Evolutionary conservation across 2,113 vertebrate genomes (phyloP).

Genomic region (Vireo altiloquus): DNA sequence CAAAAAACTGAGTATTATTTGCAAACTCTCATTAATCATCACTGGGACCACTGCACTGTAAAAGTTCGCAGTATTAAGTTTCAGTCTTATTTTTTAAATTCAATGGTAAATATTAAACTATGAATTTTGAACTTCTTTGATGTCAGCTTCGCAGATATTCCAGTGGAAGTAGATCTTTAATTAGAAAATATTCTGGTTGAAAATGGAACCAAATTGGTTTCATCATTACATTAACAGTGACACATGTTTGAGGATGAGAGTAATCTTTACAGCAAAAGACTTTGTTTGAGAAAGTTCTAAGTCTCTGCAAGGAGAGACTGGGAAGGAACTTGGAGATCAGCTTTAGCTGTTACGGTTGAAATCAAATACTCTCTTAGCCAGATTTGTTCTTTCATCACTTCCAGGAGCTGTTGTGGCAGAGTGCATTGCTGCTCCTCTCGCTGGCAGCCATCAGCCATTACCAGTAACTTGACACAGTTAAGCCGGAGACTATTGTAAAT

Average conservation of each 20-base stretch:
- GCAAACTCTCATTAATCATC: not conserved
- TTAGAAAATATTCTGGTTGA: not conserved
- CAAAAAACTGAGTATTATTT: not conserved
- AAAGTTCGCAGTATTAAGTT: not conserved
- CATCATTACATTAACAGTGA: not conserved
- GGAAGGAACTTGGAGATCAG: not conserved
- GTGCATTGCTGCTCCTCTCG: not conserved
- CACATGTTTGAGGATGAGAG: not conserved
- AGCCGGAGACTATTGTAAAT: not conserved
- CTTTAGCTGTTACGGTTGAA: conserved; percentile 27
- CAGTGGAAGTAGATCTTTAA: not conserved
- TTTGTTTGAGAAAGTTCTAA: not conserved
- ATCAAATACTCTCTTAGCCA: conserved; percentile 31
- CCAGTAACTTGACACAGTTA: conserved; percentile 10
- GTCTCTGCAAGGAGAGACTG: not conserved
- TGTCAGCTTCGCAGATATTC: not conserved
- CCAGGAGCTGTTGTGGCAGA: not conserved
- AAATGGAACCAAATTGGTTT: not conserved
- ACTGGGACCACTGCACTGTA: not conserved
- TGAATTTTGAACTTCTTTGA: not conserved
- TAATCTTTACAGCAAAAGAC: not conserved
- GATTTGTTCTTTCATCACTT: conserved; percentile 57
- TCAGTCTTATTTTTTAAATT: conserved; percentile 4
- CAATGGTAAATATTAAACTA: not conserved
- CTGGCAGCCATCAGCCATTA: conserved; percentile 31